Conservation (phyloP, 2,113 vertebrate species). For the Mastomys natalensis region DNA sequence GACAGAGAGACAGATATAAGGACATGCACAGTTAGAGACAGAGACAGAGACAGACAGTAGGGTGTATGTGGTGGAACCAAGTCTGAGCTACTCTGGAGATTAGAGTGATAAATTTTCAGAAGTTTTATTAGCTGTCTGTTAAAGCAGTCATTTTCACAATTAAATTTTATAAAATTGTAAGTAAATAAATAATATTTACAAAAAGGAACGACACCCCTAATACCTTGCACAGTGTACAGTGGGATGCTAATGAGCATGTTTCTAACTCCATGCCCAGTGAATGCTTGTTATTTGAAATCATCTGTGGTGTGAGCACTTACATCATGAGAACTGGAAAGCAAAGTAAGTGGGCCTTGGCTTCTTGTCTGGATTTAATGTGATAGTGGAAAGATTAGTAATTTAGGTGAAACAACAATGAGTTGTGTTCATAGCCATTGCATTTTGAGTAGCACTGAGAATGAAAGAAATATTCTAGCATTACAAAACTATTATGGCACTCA, state of each 20-base stretch:
- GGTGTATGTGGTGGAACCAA: neutral
- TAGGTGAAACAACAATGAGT: conserved; percentile 12
- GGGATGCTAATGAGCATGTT: neutral
- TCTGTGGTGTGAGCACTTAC: neutral
- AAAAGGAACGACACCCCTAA: neutral
- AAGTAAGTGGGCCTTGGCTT: neutral
- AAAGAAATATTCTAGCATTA: neutral
- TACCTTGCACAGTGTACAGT: neutral
- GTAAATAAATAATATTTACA: conserved; percentile 18
- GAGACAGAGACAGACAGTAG: neutral
- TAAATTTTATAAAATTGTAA: neutral
- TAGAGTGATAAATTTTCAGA: neutral
- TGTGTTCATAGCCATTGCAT: neutral
- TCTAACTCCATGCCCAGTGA: neutral
- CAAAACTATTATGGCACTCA: neutral
- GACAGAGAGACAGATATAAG: neutral
- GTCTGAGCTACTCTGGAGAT: neutral
- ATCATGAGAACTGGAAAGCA: neutral
- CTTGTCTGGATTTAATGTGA: neutral
- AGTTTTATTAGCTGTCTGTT: neutral
- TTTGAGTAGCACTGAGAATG: neutral
- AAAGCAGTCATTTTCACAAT: neutral
- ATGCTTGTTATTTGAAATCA: neutral
- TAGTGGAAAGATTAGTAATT: conserved; percentile 37
- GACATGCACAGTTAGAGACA: neutral